Percentiles rank a stretch among this genome's conserved stretches.
Evolutionary conservation across 2,888 invertebrate genomes (phyloP).

Genomic region (Hybos culiciformis): DNA sequence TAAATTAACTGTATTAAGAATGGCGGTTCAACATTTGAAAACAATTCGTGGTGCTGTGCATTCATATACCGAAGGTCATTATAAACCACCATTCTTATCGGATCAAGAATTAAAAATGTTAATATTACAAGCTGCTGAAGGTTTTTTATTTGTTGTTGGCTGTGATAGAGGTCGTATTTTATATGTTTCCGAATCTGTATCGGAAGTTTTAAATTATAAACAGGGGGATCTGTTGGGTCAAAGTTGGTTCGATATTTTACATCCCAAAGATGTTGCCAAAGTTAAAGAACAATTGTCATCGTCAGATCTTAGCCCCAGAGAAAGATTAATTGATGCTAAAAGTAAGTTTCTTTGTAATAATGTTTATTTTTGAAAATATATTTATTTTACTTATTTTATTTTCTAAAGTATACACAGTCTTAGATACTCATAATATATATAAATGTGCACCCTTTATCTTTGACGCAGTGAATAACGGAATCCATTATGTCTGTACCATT

Average conservation of each 20-base stretch:
- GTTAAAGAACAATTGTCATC: conserved; percentile 90
- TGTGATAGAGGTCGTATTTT: conserved; percentile 83
- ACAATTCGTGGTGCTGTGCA: conserved; percentile 58
- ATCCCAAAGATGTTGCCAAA: conserved; percentile 88
- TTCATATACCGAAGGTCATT: conserved; percentile 60
- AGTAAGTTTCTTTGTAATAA: conserved; percentile 39
- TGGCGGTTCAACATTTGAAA: conserved; percentile 89
- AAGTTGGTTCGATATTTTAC: conserved; percentile 86
- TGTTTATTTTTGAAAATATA: not conserved
- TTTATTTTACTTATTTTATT: not conserved
- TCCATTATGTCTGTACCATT: no score
- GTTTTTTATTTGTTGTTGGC: conserved; percentile 83
- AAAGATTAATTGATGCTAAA: conserved; percentile 82
- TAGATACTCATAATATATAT: no score
- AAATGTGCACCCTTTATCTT: no score
- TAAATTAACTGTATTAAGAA: conserved; percentile 70
- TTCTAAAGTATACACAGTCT: not conserved
- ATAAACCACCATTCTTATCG: conserved; percentile 67
- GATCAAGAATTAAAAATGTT: conserved; percentile 78
- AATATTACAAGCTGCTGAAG: conserved; percentile 74
- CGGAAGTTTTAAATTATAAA: conserved; percentile 63
- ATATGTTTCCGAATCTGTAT: conserved; percentile 81
- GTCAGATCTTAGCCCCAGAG: conserved; percentile 74
- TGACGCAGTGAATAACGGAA: no score
- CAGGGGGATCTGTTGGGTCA: conserved; percentile 81